Evolutionary conservation across 2,113 vertebrate genomes (phyloP).

Genomic region (Pelecanus crispus): DNA sequence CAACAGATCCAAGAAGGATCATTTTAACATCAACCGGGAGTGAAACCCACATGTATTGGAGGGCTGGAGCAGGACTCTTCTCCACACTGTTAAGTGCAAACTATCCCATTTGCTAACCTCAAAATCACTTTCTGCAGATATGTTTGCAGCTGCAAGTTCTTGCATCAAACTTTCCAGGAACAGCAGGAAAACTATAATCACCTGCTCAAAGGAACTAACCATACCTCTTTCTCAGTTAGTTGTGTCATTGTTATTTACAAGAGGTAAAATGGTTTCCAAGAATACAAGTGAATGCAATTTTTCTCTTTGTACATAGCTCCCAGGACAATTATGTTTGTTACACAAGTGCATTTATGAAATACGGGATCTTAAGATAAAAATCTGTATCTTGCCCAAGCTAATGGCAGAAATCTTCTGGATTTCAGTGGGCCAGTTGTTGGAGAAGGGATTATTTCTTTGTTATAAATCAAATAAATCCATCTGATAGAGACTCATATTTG

Average conservation of each 20-base stretch:
- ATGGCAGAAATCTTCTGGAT: not conserved
- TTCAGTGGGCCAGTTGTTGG: not conserved
- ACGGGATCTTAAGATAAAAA: not conserved
- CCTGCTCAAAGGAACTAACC: not conserved
- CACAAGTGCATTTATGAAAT: not conserved
- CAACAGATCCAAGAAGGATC: not conserved
- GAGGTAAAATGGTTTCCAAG: conserved; percentile 9
- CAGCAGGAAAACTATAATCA: not conserved
- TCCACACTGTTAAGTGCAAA: not conserved
- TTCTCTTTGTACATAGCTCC: not conserved
- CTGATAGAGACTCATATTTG: conserved; percentile 3
- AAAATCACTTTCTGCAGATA: not conserved
- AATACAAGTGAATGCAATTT: not conserved
- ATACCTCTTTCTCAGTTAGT: not conserved
- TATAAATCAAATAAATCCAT: not conserved
- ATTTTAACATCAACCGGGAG: not conserved
- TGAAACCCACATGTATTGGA: not conserved
- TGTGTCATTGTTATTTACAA: not conserved
- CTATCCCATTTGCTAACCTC: not conserved
- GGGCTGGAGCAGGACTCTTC: not conserved
- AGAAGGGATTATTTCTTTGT: conserved; percentile 53
- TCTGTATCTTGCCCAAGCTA: not conserved
- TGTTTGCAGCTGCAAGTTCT: not conserved
- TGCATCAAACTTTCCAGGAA: not conserved
- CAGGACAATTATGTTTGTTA: not conserved